Conservation (phyloP, 2,113 vertebrate species). For the Polypterus senegalus region DNA sequence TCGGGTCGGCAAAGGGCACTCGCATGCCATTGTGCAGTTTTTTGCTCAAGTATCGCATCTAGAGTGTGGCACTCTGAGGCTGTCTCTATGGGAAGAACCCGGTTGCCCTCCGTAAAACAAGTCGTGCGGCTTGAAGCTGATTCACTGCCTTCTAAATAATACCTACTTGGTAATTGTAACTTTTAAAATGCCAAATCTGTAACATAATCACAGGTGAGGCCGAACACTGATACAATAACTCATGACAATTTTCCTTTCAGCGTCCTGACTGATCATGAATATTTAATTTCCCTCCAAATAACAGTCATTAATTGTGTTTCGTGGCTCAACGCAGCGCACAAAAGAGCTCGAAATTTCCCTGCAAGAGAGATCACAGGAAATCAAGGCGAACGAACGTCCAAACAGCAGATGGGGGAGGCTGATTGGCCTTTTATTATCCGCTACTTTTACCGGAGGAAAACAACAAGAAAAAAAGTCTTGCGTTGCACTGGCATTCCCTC, state of each 20-base stretch:
- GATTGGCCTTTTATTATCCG: background rate
- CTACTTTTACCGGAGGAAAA: background rate
- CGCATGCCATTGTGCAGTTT: no score
- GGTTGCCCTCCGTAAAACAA: background rate
- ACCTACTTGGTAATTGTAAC: background rate
- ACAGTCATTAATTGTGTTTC: conserved; percentile 3
- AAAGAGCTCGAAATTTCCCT: conserved; percentile 2
- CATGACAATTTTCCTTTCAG: conserved; percentile 9
- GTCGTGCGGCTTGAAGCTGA: background rate
- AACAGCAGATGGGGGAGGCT: background rate
- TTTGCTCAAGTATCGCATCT: background rate
- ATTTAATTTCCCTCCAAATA: conserved; percentile 11
- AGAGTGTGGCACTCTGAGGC: background rate
- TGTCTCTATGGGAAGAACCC: background rate
- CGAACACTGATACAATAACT: conserved; percentile 9
- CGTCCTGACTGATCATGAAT: conserved; percentile 14
- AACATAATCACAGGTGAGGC: conserved; percentile 19
- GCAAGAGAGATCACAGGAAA: conserved; percentile 10
- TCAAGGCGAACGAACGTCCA: conserved; percentile 7
- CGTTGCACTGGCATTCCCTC: no score
- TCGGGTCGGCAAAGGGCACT: no score
- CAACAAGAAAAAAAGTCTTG: background rate
- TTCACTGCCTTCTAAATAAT: background rate
- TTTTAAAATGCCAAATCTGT: conserved; percentile 10
- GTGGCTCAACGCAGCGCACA: background rate